Base-by-base conservation (phyloP, 2,888 invertebrate species). In the Andrena bicolor region DNA sequence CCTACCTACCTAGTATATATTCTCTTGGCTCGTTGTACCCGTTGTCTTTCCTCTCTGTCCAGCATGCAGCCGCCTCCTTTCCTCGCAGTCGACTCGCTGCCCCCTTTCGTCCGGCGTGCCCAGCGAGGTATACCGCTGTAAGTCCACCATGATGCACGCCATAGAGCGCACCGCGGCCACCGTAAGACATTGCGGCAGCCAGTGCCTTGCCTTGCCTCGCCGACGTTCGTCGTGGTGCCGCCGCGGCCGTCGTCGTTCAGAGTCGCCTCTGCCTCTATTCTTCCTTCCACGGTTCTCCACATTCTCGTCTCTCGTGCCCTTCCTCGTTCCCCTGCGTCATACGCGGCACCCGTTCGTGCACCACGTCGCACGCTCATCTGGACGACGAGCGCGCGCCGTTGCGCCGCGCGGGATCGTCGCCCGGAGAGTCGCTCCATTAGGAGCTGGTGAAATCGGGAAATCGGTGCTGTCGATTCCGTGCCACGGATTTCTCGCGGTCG, bases 1-100 rank as follows among this genome's bases (percentile, higher is more conserved):
- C 92, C 92, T 92, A 92, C 91, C 92, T 92, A 92, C 92, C 92
- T 93, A 93, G 85, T 86, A 80, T 86, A 85, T 87, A 83, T 74
- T 84, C 83, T 77, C 86, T 61, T 53, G 69, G 76, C 87, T 83
- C 83, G 73, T 83, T 85, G 84, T 85, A 80, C 76, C 68, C 80
- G 70, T 41, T 69, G 56, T 8, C 58, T 56, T 28, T 8, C 64
- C 51, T 56, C 72, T 81, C 71, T 41, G 35, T 74, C 26, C 64
- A 26, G 16, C 48, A 16, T 28, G 20, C 4, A 16, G 20, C 41
- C 71, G 56, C 20, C 32, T 76, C 56, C 63, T 74, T 60, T 68
- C 60, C 71, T 65, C 73, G 75, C 56, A 56, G 49, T 66, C 61
- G 72, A 68, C 76, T 74, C 76, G 79, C 66, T 80, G 72, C 82